These are phyloP conservation scores for Meteorus colon DNA, from an alignment of 2,888 invertebrate genomes.

Conservation along the genomic window DNA sequence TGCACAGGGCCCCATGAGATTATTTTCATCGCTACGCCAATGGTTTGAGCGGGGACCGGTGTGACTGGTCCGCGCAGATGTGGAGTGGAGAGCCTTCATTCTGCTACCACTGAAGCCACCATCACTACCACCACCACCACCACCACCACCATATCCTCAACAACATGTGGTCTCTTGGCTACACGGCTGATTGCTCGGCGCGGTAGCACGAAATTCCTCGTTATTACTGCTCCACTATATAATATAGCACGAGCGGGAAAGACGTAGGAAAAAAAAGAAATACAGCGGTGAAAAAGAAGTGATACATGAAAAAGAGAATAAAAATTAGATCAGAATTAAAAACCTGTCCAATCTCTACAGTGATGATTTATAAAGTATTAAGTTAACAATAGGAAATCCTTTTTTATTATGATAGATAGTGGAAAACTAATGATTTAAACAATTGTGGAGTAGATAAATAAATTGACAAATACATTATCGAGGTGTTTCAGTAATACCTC, in stretches of 20 bases:
- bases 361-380: neutral
- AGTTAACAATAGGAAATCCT: neutral
- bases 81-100: constrained; percentile 46
- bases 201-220: constrained; percentile 53
- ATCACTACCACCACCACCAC: constrained; percentile 39
- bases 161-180: constrained; percentile 61
- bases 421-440: neutral
- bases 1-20: neutral
- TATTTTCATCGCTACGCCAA: constrained; percentile 60
- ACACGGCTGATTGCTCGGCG: constrained; percentile 53
- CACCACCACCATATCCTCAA: constrained; percentile 53
- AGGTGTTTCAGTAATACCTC: no score
- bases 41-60: constrained; percentile 69
- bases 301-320: neutral
- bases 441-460: neutral
- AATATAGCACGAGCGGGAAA: constrained; percentile 16
- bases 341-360: neutral
- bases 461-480: neutral
- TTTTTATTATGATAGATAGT: neutral
- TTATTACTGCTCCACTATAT: constrained; percentile 43
- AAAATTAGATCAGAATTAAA: constrained; percentile 6
- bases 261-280: constrained; percentile 1
- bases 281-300: neutral
- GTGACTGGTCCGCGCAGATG: constrained; percentile 71
- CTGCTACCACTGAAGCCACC: constrained; percentile 44